Conservation (phyloP, 2,888 invertebrate species). For the Beris morrisii region DNA sequence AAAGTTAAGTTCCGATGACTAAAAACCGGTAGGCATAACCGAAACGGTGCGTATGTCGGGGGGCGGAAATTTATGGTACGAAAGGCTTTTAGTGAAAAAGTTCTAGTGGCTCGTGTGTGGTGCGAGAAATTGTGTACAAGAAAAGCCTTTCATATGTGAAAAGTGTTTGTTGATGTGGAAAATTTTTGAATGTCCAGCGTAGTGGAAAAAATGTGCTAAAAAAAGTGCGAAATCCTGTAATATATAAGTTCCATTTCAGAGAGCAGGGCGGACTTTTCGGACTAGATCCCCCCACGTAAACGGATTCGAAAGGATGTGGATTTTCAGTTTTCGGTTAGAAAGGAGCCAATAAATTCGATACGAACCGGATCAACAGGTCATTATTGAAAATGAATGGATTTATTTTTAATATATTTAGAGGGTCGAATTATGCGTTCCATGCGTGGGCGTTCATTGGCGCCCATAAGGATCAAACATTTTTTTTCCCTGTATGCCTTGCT, state of each 20-base stretch:
- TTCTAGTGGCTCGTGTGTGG: conserved; percentile 11
- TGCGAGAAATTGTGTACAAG: conserved; percentile 10
- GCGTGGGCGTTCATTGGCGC: too few relatives aligned
- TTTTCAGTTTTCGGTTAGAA: too few relatives aligned
- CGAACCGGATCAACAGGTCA: conserved; percentile 29
- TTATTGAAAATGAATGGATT: not conserved
- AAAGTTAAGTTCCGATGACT: too few relatives aligned
- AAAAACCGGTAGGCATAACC: too few relatives aligned
- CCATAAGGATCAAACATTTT: too few relatives aligned
- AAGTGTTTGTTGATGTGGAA: conserved; percentile 28
- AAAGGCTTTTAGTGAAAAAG: conserved; percentile 24
- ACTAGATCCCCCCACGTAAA: conserved; percentile 8
- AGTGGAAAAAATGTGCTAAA: conserved; percentile 28
- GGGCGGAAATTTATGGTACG: conserved; percentile 15
- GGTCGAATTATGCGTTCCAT: too few relatives aligned
- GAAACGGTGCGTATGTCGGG: too few relatives aligned
- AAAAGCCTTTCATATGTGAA: conserved; percentile 18
- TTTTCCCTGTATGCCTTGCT: too few relatives aligned
- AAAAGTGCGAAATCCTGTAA: conserved; percentile 26
- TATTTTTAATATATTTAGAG: too few relatives aligned
- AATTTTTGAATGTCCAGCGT: conserved; percentile 27
- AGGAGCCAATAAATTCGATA: not conserved
- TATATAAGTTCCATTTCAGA: conserved; percentile 30
- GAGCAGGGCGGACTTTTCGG: conserved; percentile 17
- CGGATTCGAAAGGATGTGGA: not conserved